Base-by-base conservation (phyloP, 2,797 vertebrate genomes). In the Dryobates pubescens region DNA sequence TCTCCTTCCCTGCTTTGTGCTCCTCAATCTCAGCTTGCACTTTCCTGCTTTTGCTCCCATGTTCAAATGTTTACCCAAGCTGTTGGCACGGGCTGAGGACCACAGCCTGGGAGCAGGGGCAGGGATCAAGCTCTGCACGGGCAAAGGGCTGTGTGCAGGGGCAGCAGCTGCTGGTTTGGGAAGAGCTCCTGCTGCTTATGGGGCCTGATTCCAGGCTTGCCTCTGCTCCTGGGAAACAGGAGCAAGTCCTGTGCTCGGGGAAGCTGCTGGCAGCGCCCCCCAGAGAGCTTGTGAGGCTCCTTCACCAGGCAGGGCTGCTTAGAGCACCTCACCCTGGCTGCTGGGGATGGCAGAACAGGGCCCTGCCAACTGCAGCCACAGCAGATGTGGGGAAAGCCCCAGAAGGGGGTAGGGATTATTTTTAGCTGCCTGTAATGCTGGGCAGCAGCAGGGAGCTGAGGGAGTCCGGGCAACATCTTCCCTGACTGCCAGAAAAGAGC, bases 271-370 rank as follows among this genome's bases (percentile, higher is more conserved):
- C 23, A 43, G 41, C 0, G 4, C 16, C 57, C 23, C 22, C 3
- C 16, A 2, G 27, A 17, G 53, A 27, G 7, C 3, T 4, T 0
- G 0, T 8, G 27, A 0, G 10, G 29, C 34, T 51, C 69, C 68
- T 49, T 24, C 32, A 3, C 36, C 59, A 4, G 10, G 22, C 36
- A 1, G 1, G 22, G 59, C 71, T 54, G 51, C n/a, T 72, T 65
- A 17, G 16, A 41, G 59, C 3, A 27, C 34, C 45, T n/a, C 27
- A 1, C 41, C 38, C 41, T 56, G 41, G n/a, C 82, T 4, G 1
- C 12, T 20, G 19, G 0, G 3, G 14, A 10, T 3, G 19, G 62
- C 79, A 17, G 2, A 27, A 67, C 20, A 32, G 57, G 34, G 11
- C 80, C 13, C 47, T 2, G 10, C 65, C 54, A 64, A 38, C 83